These are phyloP conservation scores for Acyrthosiphon pisum DNA, from an alignment of 1,140 invertebrate genomes.

Conservation along the genomic window DNA sequence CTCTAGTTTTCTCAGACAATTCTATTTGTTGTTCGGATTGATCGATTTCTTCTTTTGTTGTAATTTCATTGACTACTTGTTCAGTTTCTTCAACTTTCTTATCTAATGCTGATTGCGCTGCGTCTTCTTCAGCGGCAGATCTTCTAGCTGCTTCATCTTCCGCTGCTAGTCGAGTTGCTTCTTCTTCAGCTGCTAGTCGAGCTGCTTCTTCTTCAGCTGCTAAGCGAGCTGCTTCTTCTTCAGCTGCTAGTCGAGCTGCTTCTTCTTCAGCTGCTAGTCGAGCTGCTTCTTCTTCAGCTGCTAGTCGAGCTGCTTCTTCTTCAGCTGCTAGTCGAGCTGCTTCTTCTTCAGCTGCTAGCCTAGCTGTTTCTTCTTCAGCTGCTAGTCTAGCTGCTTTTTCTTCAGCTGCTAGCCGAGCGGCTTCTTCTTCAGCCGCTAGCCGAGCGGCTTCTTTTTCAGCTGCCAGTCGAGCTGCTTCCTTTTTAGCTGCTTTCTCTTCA, in stretches of 20 bases:
- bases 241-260: conserved; percentile 41
- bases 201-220: conserved; percentile 48
- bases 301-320: conserved; percentile 32
- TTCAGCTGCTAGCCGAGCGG: background rate
- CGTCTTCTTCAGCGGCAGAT: conserved; percentile 53
- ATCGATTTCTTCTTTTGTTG: background rate
- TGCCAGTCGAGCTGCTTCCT: conserved; percentile 50
- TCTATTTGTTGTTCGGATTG: background rate
- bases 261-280: conserved; percentile 41
- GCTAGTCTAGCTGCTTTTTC: conserved; percentile 53
- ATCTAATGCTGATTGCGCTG: background rate
- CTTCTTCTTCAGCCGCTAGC: conserved; percentile 52
- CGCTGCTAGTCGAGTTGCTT: conserved; percentile 24
- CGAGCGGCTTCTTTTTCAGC: conserved; percentile 56
- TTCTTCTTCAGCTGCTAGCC: conserved; percentile 27
- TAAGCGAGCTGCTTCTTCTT: conserved; percentile 8
- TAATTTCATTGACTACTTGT: background rate
- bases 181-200: conserved; percentile 37
- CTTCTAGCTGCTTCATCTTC: conserved; percentile 53
- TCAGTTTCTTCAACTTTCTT: conserved; percentile 27
- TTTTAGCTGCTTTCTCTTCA: conserved; percentile 38
- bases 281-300: conserved; percentile 53
- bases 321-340: conserved; percentile 40
- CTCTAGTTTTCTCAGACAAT: background rate
- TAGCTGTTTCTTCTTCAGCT: conserved; percentile 48